A percentile compares a stretch with the other conserved stretches of the same genome.
Evolutionary conservation across 2,888 invertebrate species (phyloP).

Genomic region (Schizaphis graminum): DNA sequence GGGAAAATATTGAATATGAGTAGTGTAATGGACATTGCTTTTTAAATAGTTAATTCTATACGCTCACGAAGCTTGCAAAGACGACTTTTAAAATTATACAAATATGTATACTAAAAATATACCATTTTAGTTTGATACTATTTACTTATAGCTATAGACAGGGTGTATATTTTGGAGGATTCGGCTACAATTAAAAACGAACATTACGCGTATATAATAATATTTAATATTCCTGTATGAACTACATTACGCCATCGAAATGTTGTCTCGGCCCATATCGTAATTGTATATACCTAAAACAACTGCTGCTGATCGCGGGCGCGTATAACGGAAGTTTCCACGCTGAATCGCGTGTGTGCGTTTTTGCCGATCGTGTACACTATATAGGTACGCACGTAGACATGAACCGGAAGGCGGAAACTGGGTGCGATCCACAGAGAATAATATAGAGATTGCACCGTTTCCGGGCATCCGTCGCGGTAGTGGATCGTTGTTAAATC

Average conservation of each 20-base stretch:
- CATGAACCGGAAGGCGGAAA: background rate
- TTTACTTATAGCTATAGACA: background rate
- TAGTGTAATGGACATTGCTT: too few relatives aligned
- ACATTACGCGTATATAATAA: too few relatives aligned
- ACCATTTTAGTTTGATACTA: background rate
- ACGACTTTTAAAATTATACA: too few relatives aligned
- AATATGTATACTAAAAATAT: too few relatives aligned
- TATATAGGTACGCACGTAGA: background rate
- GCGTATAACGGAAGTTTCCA: background rate
- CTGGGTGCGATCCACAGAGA: background rate
- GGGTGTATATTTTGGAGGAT: background rate
- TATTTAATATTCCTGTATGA: too few relatives aligned
- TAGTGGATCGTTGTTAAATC: background rate
- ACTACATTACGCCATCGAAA: background rate
- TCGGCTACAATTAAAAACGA: background rate
- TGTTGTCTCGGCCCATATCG: background rate
- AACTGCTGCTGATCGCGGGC: background rate
- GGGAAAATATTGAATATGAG: too few relatives aligned
- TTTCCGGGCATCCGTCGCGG: constrained; percentile 22
- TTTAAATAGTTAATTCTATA: too few relatives aligned
- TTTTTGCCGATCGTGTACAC: background rate
- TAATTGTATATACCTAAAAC: background rate
- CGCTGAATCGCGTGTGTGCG: background rate
- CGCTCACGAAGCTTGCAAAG: too few relatives aligned
- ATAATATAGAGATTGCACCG: constrained; percentile 8